These are phyloP conservation scores for Carapus acus DNA, from an alignment of 2,797 vertebrate genomes.

Conservation along the genomic window DNA sequence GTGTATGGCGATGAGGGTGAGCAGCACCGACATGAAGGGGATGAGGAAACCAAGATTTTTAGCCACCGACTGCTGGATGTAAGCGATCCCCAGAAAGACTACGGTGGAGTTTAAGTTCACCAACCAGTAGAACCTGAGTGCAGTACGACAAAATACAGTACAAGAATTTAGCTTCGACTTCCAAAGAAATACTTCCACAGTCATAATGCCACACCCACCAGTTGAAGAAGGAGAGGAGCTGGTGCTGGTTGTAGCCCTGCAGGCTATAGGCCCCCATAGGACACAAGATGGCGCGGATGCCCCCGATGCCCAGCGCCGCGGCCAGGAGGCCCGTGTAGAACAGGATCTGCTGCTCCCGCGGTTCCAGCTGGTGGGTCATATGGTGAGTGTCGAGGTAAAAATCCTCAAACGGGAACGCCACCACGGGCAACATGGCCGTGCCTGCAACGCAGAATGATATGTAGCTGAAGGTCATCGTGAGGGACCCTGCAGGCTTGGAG, in stretches of 20 bases:
- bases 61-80: slow-evolving; percentile 84
- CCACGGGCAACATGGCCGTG: slow-evolving; percentile 80
- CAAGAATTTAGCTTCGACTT: background rate
- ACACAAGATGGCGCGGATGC: slow-evolving; percentile 83
- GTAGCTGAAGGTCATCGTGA: background rate
- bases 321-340: slow-evolving; percentile 82
- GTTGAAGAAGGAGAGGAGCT: slow-evolving; percentile 85
- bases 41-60: slow-evolving; percentile 85
- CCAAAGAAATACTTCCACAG: background rate
- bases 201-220: slow-evolving; percentile 69
- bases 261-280: slow-evolving; percentile 77
- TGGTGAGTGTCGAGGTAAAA: slow-evolving; percentile 78
- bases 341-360: slow-evolving; percentile 74
- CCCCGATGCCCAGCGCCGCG: slow-evolving; percentile 80
- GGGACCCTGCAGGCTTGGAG: too few relatives aligned
- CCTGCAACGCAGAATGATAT: slow-evolving; percentile 64
- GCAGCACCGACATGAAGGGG: slow-evolving; percentile 83
- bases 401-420: slow-evolving; percentile 89
- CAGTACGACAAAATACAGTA: background rate
- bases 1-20: slow-evolving; percentile 81
- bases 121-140: slow-evolving; percentile 87
- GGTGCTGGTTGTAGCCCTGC: slow-evolving; percentile 72
- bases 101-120: slow-evolving; percentile 82
- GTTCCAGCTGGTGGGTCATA: slow-evolving; percentile 68
- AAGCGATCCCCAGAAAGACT: slow-evolving; percentile 89